Evolutionary conservation across 2,113 vertebrate genomes (phyloP).

Genomic region (Burhinus bistriatus): DNA sequence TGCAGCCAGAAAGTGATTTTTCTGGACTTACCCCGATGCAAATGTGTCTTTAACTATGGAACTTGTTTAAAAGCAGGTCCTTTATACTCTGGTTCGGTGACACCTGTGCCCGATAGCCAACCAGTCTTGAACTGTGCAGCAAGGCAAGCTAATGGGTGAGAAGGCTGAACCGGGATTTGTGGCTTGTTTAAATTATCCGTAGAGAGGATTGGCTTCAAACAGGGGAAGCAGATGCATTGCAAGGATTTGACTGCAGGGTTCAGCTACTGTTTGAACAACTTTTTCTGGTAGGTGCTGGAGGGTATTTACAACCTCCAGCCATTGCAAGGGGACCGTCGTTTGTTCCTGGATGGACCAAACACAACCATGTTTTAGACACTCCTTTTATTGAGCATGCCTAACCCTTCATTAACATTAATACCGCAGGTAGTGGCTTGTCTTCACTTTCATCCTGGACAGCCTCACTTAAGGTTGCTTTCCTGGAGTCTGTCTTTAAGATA

Average conservation of each 20-base stretch:
- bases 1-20: background rate
- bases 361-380: background rate
- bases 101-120: background rate
- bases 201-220: background rate
- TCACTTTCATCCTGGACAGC: background rate
- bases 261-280: background rate
- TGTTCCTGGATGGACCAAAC: background rate
- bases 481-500: background rate
- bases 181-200: background rate
- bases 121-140: background rate
- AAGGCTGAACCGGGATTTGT: background rate
- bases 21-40: background rate
- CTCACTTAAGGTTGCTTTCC: background rate
- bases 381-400: background rate
- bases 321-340: background rate
- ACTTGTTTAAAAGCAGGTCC: background rate
- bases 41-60: background rate
- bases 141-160: background rate
- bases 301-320: background rate
- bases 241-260: background rate
- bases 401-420: background rate
- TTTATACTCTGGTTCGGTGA: background rate
- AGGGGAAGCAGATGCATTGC: background rate
- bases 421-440: background rate
- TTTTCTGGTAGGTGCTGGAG: background rate